phyloP scores from a whole-genome alignment of 2,113 vertebrate genomes.

The Thomomys bottae region DNA sequence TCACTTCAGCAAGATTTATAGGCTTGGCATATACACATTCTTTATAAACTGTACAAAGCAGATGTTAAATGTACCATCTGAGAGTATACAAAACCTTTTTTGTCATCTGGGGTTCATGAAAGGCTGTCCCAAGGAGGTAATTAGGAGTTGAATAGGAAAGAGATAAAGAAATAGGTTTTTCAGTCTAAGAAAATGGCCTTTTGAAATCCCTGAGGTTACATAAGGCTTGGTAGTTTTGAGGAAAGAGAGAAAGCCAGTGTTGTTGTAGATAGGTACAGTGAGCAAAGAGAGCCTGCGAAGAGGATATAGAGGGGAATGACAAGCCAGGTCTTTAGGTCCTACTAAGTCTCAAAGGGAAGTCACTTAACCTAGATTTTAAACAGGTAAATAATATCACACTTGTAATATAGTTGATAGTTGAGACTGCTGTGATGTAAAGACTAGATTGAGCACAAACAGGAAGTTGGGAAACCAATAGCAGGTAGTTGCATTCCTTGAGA shows the following conservation, averaged over 20 bases:
- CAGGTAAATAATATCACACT: not conserved
- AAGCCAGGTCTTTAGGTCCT: not conserved
- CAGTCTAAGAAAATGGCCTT: not conserved
- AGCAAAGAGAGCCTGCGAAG: not conserved
- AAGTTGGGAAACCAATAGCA: not conserved
- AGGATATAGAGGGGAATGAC: not conserved
- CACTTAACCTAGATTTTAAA: not conserved
- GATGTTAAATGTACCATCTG: not conserved
- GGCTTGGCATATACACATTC: not conserved
- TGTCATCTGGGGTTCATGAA: not conserved
- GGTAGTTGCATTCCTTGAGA: not conserved
- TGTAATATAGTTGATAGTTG: not conserved
- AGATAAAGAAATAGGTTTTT: not conserved
- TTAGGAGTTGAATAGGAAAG: not conserved
- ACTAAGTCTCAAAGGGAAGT: not conserved
- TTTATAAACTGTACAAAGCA: not conserved
- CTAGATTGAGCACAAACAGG: not conserved
- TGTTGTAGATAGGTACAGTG: not conserved
- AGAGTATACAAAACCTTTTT: not conserved
- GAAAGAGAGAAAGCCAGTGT: not conserved
- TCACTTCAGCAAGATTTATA: not conserved
- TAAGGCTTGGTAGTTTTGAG: not conserved
- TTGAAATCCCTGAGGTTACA: not conserved
- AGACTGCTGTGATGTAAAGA: not conserved
- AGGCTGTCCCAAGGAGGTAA: constrained; percentile 17